Percentiles rank a stretch among this genome's conserved stretches.
phyloP scores from a whole-genome alignment of 2,888 invertebrate genomes.

The Caenorhabditis auriculariae region DNA sequence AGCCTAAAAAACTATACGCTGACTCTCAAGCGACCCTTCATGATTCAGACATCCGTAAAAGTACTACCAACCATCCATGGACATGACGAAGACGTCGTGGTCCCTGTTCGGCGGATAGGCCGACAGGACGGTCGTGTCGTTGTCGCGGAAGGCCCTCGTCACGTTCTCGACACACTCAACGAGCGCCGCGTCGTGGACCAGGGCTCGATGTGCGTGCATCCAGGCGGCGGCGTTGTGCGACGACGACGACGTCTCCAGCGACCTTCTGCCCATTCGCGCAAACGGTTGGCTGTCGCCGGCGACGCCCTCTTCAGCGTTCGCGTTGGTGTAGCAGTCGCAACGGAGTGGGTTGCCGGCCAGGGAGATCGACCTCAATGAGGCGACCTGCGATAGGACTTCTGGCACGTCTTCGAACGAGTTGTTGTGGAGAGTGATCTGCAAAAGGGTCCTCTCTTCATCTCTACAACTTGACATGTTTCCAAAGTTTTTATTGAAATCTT shows the following conservation, averaged over 20 bases:
- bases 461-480: no score
- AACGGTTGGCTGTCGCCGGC: no score
- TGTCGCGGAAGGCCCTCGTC: conserved; percentile 50
- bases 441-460: no score
- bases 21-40: no score
- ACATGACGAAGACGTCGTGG: conserved; percentile 53
- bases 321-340: conserved; percentile 53
- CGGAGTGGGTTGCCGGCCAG: conserved; percentile 59
- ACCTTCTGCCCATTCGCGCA: no score
- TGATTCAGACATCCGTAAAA: no score
- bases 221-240: conserved; percentile 34
- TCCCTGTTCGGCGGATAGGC: conserved; percentile 52
- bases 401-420: conserved; percentile 45
- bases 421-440: conserved; percentile 44
- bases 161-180: conserved; percentile 61
- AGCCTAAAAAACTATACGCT: no score
- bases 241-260: no score
- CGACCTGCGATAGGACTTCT: conserved; percentile 11
- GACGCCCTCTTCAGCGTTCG: no score
- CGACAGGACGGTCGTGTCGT: conserved; percentile 58
- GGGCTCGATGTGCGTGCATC: conserved; percentile 23
- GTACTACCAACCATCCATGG: conserved; percentile 42
- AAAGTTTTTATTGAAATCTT: not conserved
- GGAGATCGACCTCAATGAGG: conserved; percentile 31
- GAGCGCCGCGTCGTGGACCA: conserved; percentile 42